Base-by-base conservation (phyloP, 1,140 invertebrate genomes). In the Lethocerus indicus region DNA sequence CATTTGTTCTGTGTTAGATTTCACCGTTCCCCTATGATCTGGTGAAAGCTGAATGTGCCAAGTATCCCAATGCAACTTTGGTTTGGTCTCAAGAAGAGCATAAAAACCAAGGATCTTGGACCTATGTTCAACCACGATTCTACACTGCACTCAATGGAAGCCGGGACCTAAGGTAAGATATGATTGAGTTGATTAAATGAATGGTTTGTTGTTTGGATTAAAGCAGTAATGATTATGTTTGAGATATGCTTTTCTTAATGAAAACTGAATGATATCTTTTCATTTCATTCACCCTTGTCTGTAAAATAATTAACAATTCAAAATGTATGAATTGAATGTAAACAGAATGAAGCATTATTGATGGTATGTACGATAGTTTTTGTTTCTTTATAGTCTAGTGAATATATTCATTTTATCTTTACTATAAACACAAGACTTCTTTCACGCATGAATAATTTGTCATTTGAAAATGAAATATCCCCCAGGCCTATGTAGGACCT, bases 1-100 rank as follows among this genome's bases (percentile, higher is more conserved):
- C 1, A 20, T 20, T 20, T 21, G 18, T 39, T 39, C 60, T 62
- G 52, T 66, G 71, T 51, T 69, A 92, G 81, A 81, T 98, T 56
- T 87, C 87, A 46, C 95, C 95, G 40, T 99, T 99, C 81, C 96
- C 96, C 29, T 97, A 89, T 67, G 96, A 99, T 67, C 67, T 94
- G 59, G 74, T 98, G 24, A 89, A 86, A 64, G 70, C 80, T 42
- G 91, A 98, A 70, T 79, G 87, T 57, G 78, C 78, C 28, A 89
- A 91, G 63, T 98, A 98, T 67, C 78, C 87, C 3, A 85, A 90
- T 64, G 95, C 94, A 2, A 76, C 86, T 58, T 61, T 99, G 7
- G 63, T 80, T 24, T 99, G 92, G 91, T 75, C 79, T 47, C 96
- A 99, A 69, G 96, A 99, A 70, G 95, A 98, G 66, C 92, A 94